Percentiles rank a stretch among this genome's conserved stretches.
Conservation (phyloP, 2,113 vertebrate genomes). For the Podarcis cretensis region DNA sequence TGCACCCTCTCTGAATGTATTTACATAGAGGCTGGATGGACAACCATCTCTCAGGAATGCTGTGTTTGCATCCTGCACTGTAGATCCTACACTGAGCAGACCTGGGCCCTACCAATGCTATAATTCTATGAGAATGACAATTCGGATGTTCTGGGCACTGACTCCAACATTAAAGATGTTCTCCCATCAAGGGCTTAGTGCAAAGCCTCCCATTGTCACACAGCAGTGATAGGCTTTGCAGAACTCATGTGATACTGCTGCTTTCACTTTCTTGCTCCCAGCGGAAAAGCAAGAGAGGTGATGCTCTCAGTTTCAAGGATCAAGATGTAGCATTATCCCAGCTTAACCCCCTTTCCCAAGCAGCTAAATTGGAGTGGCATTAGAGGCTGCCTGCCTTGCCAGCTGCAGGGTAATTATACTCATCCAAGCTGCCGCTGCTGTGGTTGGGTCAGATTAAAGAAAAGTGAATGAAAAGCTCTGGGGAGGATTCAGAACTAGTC, state of each 20-base stretch:
- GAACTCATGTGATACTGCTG: constrained; percentile 1
- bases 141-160: background rate
- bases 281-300: background rate
- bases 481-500: background rate
- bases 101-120: background rate
- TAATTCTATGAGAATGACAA: background rate
- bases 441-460: background rate
- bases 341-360: constrained; percentile 35
- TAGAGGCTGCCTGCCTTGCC: accelerated
- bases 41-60: background rate
- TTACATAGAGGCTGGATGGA: background rate
- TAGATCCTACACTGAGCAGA: background rate
- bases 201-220: accelerated
- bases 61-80: background rate
- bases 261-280: constrained; percentile 4
- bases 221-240: accelerated
- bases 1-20: background rate
- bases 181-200: background rate
- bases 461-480: background rate
- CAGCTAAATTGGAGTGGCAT: accelerated
- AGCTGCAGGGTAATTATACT: constrained; percentile 1
- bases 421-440: constrained; percentile 27
- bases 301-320: constrained; percentile 20
- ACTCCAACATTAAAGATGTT: background rate
- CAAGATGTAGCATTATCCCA: constrained; percentile 41